Evolutionary conservation across 2,797 vertebrate genomes (phyloP), one percentile per base, ranked within the genome.

Genomic region (Prionace glauca): DNA sequence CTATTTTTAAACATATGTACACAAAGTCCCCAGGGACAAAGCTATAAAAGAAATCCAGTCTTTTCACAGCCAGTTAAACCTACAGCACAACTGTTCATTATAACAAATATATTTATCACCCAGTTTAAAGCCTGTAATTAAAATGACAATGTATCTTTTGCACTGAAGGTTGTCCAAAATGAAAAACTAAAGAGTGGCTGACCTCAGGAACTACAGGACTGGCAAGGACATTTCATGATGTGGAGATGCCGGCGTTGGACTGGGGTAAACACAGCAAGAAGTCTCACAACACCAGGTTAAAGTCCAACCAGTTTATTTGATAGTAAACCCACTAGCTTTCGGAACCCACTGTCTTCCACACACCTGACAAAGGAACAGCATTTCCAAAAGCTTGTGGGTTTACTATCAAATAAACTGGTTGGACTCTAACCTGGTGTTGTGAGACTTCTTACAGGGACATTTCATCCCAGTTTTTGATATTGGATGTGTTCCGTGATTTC

Each of bases 41-140:
- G 32, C 62, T 91, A 36, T 91, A n/a, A n/a, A 79, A 77, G 67
- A 91, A 18, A 65, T 91, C 5, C 88, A n/a, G 60, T 65, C 16
- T 65, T 91, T 91, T 36, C 88, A 36, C 60, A 36, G 88, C 32
- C 81, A n/a, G 60, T 91, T 67, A 65, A 91, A 67, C 18, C 32
- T n/a, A 91, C 88, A 91, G 62, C 60, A 22, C 32, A 67, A 91
- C 88, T 65, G 62, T n/a, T 65, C 60, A 91, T 91, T n/a, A 91
- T n/a, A 67, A 67, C 32, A 91, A 91, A 91, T 67, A 36, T 67
- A 91, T n/a, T 91, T 91, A 65, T 65, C 60, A 62, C 88, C 32
- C 62, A 36, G 62, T 91, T 36, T 8, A 65, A 65, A 65, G 62
- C 60, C 56, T 65, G 62, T 67, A 91, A 91, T 91, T 67, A 91